phyloP scores from a whole-genome alignment of 2,888 invertebrate genomes.

The Heterodera filipjevi region DNA sequence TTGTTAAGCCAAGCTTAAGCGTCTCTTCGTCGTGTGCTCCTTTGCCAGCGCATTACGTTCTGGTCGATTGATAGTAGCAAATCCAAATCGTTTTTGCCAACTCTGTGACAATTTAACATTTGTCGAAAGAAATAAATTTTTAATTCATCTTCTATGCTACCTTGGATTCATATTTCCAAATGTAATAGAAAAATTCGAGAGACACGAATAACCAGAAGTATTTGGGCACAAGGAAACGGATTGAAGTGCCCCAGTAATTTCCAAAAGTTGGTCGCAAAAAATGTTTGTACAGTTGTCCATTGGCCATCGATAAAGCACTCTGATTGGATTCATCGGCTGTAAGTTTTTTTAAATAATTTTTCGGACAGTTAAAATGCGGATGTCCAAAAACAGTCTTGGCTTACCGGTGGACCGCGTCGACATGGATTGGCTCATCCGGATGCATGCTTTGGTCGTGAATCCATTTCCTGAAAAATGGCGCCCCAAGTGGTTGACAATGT shows the following conservation, averaged over 20 bases:
- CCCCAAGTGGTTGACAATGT: too few species aligned
- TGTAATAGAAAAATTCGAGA: slow-evolving; percentile 55
- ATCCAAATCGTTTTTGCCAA: neutral
- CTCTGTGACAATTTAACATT: neutral
- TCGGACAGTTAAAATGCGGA: neutral
- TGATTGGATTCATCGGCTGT: slow-evolving; percentile 63
- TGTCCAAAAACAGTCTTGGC: too few species aligned
- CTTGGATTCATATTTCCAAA: slow-evolving; percentile 63
- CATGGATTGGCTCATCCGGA: slow-evolving; percentile 61
- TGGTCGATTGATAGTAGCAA: neutral
- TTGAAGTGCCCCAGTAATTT: slow-evolving; percentile 54
- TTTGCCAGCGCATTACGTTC: neutral
- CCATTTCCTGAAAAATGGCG: slow-evolving; percentile 46
- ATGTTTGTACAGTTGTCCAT: slow-evolving; percentile 62
- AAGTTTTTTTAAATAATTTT: slow-evolving; percentile 48
- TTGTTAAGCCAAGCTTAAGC: neutral
- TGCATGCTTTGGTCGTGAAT: slow-evolving; percentile 63
- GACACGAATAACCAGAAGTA: slow-evolving; percentile 51
- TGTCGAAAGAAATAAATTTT: neutral
- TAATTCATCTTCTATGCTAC: slow-evolving; percentile 34
- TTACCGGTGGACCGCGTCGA: slow-evolving; percentile 31
- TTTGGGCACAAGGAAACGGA: slow-evolving; percentile 60
- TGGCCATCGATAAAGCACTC: slow-evolving; percentile 60
- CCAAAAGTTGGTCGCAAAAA: slow-evolving; percentile 63
- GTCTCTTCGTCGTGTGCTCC: slow-evolving; percentile 1